Conservation (phyloP, 2,113 vertebrate genomes). For the Tragelaphus scriptus region DNA sequence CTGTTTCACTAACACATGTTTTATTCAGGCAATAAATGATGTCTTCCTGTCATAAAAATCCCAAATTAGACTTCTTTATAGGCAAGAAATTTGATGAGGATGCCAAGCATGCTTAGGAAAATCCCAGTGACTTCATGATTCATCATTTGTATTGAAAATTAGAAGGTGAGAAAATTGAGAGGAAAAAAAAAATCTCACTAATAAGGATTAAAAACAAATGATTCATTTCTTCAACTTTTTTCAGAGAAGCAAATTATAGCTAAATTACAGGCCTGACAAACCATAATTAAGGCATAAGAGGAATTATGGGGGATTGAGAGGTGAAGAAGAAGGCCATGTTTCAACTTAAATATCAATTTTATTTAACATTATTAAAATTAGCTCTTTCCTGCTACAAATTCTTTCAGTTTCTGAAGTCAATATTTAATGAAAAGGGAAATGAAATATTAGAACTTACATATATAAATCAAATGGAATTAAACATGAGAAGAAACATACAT, state of each 20-base stretch:
- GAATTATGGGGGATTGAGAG: constrained; percentile 44
- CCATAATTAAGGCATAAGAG: constrained; percentile 58
- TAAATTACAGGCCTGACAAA: constrained; percentile 65
- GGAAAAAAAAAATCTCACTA: constrained; percentile 29
- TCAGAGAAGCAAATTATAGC: constrained; percentile 59
- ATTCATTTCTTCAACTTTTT: constrained; percentile 67
- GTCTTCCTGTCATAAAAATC: constrained; percentile 63
- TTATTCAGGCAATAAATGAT: constrained; percentile 60
- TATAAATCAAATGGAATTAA: constrained; percentile 32
- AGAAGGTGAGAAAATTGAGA: constrained; percentile 66
- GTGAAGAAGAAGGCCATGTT: constrained; percentile 47
- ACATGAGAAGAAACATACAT: not conserved
- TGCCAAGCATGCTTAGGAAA: constrained; percentile 64
- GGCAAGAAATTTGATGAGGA: constrained; percentile 52
- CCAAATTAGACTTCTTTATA: constrained; percentile 54
- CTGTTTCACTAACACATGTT: constrained; percentile 46
- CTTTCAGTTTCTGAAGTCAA: constrained; percentile 33
- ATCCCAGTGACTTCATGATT: constrained; percentile 64
- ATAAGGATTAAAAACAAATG: constrained; percentile 67
- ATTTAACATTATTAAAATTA: constrained; percentile 54
- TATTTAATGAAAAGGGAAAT: constrained; percentile 48
- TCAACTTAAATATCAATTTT: constrained; percentile 64
- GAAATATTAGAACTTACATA: not conserved
- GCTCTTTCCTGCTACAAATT: constrained; percentile 45
- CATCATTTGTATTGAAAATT: constrained; percentile 72